These are phyloP conservation scores for Cephus rjabovi DNA, from an alignment of 2,888 invertebrate species.

Conservation along the genomic window DNA sequence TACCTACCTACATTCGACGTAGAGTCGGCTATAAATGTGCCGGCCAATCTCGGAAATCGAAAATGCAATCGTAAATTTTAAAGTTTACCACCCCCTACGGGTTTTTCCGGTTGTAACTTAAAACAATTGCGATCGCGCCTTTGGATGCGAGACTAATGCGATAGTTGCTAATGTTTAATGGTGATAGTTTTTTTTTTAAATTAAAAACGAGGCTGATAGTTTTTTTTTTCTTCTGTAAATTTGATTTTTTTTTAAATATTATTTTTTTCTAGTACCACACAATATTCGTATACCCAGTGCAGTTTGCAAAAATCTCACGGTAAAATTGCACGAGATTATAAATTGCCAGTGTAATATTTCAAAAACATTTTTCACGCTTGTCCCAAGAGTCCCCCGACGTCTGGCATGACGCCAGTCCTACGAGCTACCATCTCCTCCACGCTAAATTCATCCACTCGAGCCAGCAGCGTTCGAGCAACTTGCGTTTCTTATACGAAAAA, in stretches of 20 bases:
- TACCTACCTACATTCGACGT: neutral
- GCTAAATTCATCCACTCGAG: constrained; percentile 2
- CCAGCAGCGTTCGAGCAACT: neutral
- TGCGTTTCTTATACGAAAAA: neutral
- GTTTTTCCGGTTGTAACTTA: constrained; percentile 8
- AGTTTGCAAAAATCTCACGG: constrained; percentile 1
- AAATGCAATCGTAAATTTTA: constrained; percentile 16
- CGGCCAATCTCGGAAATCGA: constrained; percentile 14
- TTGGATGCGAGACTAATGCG: too few species aligned
- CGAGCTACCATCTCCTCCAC: constrained; percentile 24
- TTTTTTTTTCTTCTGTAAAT: too few species aligned
- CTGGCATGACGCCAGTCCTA: constrained; percentile 42
- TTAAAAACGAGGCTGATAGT: too few species aligned
- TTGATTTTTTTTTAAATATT: too few species aligned
- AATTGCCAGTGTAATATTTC: constrained; percentile 41
- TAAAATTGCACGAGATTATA: constrained; percentile 23
- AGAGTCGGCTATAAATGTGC: constrained; percentile 3
- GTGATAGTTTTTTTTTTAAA: too few species aligned
- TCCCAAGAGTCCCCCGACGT: constrained; percentile 27
- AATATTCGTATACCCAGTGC: neutral
- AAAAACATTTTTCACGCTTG: constrained; percentile 43
- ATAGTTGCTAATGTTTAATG: too few species aligned
- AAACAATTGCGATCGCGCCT: constrained; percentile 9
- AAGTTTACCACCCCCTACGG: constrained; percentile 5
- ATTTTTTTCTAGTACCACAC: too few species aligned